Base-by-base conservation (phyloP, 1,140 invertebrate genomes). In the Pseudomyrmex cubaensis region DNA sequence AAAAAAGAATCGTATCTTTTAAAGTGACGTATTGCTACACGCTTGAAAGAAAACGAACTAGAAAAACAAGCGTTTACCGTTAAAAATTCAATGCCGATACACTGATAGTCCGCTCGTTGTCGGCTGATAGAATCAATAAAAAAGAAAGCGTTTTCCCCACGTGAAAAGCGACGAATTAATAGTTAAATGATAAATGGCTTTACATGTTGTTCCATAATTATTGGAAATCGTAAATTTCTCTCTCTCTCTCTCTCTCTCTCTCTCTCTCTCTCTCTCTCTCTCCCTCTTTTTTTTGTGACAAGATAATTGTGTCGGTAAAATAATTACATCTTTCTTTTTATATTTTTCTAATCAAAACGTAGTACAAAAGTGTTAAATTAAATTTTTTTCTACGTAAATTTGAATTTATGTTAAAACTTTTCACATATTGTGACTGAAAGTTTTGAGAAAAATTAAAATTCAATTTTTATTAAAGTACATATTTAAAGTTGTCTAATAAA, bases 141-240 rank as follows among this genome's bases (percentile, higher is more conserved):
- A 78, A 70, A 61, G 15, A 72, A 80, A 57, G 15, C 10, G 13
- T 50, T 62, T 66, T 69, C 17, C 48, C n/a, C 35, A 8, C 35
- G 54, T 12, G 17, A 25, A 50, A 72, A 80, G 61, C 66, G 35
- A 59, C 8, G 44, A 61, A 59, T 72, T 80, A 72, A 80, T 80
- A 80, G 59, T 70, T 70, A 72, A 72, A 72, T 80, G 54, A 80
- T 35, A 80, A 70, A 80, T 80, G 66, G 15, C 44, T 70, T 25
- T 52, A 10, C 22, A 35, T 7, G 20, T 8, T 15, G 20, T 15
- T 5, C 44, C 12, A 72, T 50, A 80, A 80, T 80, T 70, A 59
- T 72, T 50, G 54, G 66, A 70, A 70, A 72, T 59, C 2, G 54
- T 59, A 44, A 70, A 57, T 78, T 13, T 57, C 20, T 35, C 4